Evolutionary conservation across 2,113 vertebrate species (phyloP), one percentile per base, ranked within the genome.

Genomic region (Buteo buteo): DNA sequence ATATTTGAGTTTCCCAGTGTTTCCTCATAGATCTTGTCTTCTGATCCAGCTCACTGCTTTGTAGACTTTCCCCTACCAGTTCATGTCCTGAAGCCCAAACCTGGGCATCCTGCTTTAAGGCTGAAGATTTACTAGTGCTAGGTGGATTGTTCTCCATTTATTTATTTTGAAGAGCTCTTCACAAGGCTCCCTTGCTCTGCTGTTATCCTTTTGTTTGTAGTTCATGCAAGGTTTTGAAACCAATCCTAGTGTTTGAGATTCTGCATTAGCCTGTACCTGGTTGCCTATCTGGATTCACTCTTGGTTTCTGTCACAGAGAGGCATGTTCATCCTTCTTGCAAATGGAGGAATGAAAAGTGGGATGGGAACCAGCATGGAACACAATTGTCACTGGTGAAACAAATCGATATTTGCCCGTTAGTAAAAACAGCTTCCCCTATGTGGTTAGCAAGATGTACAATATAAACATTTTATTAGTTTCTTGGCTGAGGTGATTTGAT

Each of bases 361-460:
- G 36, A 9, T 65, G 52, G 50, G 47, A 59, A 10, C 11, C 66
- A 3, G 10, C 42, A 2, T 8, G 34, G 65, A 13, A 52, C 26
- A 19, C 10, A 4, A 2, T 21, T 64, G 45, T 50, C 38, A 10
- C 25, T 32, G n/a, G 24, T 19, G 45, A 47, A 58, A 88, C 16
- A 71, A 21, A 21, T 7, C 0, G 2, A 1, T 11, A 0, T 31
- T 69, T 74, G 78, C 57, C 73, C 1, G 5, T 32, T 59, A 29
- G 8, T 59, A 21, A 59, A 47, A 77, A 6, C 78, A 80, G 50
- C 44, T 70, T 72, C 45, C 22, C n/a, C 10, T 32, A 2, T 3
- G 44, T 52, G 78, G 4, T 19, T 34, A 21, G 59, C 45, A 80
- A 10, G 5, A 59, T 69, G 20, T 21, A 0, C n/a, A 61, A 16